Evolutionary conservation across 1,140 invertebrate species (phyloP), one percentile per base, ranked within the genome.

Genomic region (Lutraria rhynchaena): DNA sequence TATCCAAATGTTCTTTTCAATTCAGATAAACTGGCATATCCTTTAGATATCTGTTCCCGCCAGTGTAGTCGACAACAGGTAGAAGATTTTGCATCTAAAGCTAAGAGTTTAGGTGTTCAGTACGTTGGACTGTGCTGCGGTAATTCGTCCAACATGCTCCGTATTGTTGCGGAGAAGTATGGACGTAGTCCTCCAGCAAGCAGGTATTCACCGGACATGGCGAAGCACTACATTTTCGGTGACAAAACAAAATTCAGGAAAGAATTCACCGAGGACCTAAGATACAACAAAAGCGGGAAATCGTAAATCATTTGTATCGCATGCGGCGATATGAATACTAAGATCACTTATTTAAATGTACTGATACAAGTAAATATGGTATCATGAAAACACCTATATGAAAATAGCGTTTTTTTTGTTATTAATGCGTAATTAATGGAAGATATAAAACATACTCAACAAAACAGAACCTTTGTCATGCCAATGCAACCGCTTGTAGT

Each of bases 111-210:
- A 5, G 89, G 88, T 3, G 76, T 90, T 3, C 76, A 90, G 63
- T 90, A 89, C 65, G 80, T 90, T 5, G 89, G 89, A 2, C 75
- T 90, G 24, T 90, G 89, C 69, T 90, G 89, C 60, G 89, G 89
- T 19, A 89, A 88, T 57, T 44, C 82, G 0, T 57, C 86, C 19
- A 82, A 89, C 55, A 82, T 86, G 53, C 51, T 78, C 35, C 82
- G 89, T 9, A 63, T 83, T 4, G 60, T 90, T 57, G 86, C 88
- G 4, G 88, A 89, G 76, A 77, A 53, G n/a, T 84, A 87, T 35
- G 89, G 88, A 0, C 60, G 84, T 11, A 69, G 51, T 1, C 86
- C 88, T 0, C 87, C 86, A 0, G 84, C 89, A 35, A 83, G 81
- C 35, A 82, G 71, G 24, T 89, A 61, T 61, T 3, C 58, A 4